These are phyloP conservation scores for Lepisosteus osseus DNA, from an alignment of 2,113 vertebrate genomes.

Conservation along the genomic window DNA sequence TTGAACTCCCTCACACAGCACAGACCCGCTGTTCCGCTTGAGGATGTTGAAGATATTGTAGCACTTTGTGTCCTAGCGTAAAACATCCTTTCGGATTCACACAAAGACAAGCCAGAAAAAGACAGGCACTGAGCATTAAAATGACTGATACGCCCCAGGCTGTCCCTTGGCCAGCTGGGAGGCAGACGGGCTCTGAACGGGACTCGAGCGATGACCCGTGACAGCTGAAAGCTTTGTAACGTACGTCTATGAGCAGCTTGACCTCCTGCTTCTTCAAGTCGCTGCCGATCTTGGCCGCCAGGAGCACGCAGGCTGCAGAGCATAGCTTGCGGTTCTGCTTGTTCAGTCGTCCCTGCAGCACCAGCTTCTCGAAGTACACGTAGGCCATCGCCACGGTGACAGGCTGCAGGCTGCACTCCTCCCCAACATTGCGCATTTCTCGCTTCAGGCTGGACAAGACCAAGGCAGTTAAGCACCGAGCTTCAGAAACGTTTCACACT, in stretches of 20 bases:
- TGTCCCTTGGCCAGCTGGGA: too few relatives aligned
- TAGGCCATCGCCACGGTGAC: constrained; percentile 92
- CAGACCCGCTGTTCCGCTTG: too few relatives aligned
- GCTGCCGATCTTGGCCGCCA: constrained; percentile 96
- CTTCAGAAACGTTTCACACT: neutral
- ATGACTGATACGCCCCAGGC: too few relatives aligned
- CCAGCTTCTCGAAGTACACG: constrained; percentile 97
- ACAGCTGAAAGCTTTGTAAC: constrained; percentile 34
- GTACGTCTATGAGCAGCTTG: constrained; percentile 93
- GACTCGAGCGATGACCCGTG: too few relatives aligned
- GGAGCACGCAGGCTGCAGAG: constrained; percentile 85
- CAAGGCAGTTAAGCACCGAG: neutral
- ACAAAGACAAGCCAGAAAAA: too few relatives aligned
- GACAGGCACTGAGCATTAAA: too few relatives aligned
- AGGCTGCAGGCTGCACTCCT: constrained; percentile 84
- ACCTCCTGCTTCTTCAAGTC: constrained; percentile 93
- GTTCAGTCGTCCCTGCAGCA: constrained; percentile 90
- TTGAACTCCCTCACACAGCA: too few relatives aligned
- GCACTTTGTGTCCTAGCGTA: too few relatives aligned
- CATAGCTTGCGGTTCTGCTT: constrained; percentile 98
- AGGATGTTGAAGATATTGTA: too few relatives aligned
- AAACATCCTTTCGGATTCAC: too few relatives aligned
- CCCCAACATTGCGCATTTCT: constrained; percentile 83
- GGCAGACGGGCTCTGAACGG: too few relatives aligned
- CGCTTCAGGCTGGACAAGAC: constrained; percentile 78